These are phyloP conservation scores for Bellardia bayeri DNA, from an alignment of 2,888 invertebrate species.

Conservation along the genomic window DNA sequence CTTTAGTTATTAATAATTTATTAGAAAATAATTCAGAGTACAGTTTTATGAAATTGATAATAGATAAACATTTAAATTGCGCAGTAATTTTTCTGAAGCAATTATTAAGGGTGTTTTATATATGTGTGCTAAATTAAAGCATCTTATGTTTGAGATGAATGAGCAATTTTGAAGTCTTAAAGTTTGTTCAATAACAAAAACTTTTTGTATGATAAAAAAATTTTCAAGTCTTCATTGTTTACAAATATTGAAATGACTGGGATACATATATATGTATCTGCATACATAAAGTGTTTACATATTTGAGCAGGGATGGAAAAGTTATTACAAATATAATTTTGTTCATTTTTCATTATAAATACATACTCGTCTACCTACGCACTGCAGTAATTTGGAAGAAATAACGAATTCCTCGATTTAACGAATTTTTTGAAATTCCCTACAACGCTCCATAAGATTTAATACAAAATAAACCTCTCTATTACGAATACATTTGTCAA, in stretches of 20 bases:
- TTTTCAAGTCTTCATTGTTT: not conserved
- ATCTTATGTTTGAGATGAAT: not conserved
- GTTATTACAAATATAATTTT: not conserved
- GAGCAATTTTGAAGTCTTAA: constrained; percentile 9
- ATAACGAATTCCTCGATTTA: too few relatives aligned
- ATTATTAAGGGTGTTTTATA: not conserved
- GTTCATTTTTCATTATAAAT: too few relatives aligned
- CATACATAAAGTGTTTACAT: not conserved
- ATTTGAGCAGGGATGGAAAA: not conserved
- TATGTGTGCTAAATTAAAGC: not conserved
- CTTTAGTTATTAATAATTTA: not conserved
- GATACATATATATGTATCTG: too few relatives aligned
- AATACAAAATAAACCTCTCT: too few relatives aligned
- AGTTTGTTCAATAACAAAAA: constrained; percentile 52
- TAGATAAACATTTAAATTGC: constrained; percentile 19
- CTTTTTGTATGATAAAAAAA: constrained; percentile 17
- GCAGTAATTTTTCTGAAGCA: constrained; percentile 33
- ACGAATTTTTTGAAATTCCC: too few relatives aligned
- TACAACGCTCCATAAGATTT: too few relatives aligned
- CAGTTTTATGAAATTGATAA: not conserved
- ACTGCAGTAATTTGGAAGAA: too few relatives aligned
- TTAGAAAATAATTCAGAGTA: not conserved
- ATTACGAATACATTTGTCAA: too few relatives aligned
- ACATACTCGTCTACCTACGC: too few relatives aligned
- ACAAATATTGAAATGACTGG: not conserved